phyloP scores from a whole-genome alignment of 2,888 invertebrate species.

The Himalopsyche japonica region DNA sequence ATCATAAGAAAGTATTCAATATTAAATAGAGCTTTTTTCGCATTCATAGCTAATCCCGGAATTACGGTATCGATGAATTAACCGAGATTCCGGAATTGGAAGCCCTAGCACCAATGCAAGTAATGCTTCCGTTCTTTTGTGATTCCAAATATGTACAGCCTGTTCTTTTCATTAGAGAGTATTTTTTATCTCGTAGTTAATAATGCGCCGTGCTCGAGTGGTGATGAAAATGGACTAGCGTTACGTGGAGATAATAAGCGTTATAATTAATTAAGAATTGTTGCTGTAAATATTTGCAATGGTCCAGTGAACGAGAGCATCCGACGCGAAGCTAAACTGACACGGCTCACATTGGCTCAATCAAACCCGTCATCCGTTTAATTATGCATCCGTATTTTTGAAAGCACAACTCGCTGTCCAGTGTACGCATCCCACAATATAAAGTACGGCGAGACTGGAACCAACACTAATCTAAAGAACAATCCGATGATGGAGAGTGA shows the following conservation, averaged over 20 bases:
- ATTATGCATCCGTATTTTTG: not conserved
- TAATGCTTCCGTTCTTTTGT: no score
- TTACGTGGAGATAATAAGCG: not conserved
- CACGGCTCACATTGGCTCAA: not conserved
- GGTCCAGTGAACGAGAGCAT: not conserved
- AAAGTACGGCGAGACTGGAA: not conserved
- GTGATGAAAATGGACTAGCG: not conserved
- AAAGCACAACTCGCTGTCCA: not conserved
- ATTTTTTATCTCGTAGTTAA: not conserved
- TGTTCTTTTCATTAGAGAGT: no score
- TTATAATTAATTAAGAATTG: not conserved
- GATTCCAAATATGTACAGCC: no score
- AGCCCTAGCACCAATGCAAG: no score
- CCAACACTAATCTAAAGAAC: not conserved
- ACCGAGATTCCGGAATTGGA: no score
- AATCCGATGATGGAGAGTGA: not conserved
- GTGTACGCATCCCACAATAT: not conserved
- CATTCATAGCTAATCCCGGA: no score
- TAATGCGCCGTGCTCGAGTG: not conserved
- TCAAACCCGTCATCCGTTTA: not conserved
- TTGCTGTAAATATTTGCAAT: not conserved
- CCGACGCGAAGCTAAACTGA: not conserved
- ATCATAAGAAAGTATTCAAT: no score
- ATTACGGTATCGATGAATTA: no score
- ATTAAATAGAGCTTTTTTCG: no score